These are phyloP conservation scores for Hemicrepidius hirtus DNA, from an alignment of 2,888 invertebrate genomes.

Conservation along the genomic window DNA sequence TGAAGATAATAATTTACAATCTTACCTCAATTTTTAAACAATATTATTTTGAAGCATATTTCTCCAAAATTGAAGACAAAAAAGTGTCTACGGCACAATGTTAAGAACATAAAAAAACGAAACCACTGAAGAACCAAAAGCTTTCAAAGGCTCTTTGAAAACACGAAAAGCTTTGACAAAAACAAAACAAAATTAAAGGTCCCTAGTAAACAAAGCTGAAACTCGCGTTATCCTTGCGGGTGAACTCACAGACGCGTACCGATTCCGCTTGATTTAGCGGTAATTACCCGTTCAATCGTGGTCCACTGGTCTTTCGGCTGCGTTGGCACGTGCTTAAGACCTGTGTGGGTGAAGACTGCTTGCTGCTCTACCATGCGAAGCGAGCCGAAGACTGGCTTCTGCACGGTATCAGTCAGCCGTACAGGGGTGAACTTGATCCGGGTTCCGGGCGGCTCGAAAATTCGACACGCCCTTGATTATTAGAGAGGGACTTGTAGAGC, in stretches of 20 bases:
- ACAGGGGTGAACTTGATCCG: constrained; percentile 71
- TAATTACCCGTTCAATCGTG: constrained; percentile 69
- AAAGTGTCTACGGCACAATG: constrained; percentile 15
- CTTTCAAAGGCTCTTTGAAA: constrained; percentile 41
- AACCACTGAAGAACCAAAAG: constrained; percentile 25
- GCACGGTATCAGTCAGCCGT: constrained; percentile 70
- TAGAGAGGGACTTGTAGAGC: constrained; percentile 52
- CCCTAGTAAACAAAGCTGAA: constrained; percentile 50
- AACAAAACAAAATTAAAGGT: constrained; percentile 53
- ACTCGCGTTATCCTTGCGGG: constrained; percentile 58
- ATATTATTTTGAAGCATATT: not conserved
- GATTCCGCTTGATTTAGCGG: constrained; percentile 69
- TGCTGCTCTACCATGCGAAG: constrained; percentile 70
- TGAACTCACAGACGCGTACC: constrained; percentile 66
- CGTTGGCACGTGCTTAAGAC: constrained; percentile 67
- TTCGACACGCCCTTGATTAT: constrained; percentile 54
- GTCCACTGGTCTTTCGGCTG: constrained; percentile 67
- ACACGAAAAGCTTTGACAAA: constrained; percentile 46
- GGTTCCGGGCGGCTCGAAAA: constrained; percentile 64
- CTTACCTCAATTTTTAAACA: constrained; percentile 20
- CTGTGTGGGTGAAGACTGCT: constrained; percentile 64
- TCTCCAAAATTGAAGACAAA: not conserved
- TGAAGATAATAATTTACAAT: not conserved
- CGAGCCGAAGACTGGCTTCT: constrained; percentile 71
- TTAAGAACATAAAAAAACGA: constrained; percentile 30